Evolutionary conservation across 2,113 vertebrate genomes (phyloP).

Genomic region (Marcusenius ussheri): DNA sequence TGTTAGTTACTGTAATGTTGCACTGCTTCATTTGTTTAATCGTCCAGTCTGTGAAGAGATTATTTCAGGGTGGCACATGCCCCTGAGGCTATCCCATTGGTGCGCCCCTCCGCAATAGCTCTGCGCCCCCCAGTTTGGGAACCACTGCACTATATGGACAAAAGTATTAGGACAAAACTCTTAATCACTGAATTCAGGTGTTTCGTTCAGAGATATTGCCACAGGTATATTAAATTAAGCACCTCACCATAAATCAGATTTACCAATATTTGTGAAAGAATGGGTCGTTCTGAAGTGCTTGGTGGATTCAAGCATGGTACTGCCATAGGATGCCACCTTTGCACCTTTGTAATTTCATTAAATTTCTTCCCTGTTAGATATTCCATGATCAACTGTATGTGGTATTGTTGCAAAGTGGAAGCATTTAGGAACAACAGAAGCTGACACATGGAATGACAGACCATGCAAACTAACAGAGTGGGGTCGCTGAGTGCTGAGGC

Average conservation of each 20-base stretch:
- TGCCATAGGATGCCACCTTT: background rate
- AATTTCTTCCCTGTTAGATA: background rate
- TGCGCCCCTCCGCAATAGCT: too few species aligned
- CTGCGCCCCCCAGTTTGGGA: too few species aligned
- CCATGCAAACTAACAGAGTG: background rate
- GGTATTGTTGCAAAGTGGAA: background rate
- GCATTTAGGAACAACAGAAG: background rate
- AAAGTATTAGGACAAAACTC: background rate
- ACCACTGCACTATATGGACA: background rate
- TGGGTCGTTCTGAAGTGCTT: background rate
- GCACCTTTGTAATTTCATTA: background rate
- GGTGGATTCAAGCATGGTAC: background rate
- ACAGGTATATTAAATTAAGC: background rate
- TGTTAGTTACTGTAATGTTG: too few species aligned
- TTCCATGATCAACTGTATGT: background rate
- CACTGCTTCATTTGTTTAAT: too few species aligned
- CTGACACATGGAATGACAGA: background rate
- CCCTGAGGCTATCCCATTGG: too few species aligned
- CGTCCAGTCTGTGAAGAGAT: too few species aligned
- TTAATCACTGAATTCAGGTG: background rate
- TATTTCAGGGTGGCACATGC: too few species aligned
- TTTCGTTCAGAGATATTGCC: background rate
- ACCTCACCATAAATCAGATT: background rate
- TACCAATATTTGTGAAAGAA: background rate
- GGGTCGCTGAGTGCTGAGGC: background rate